Conservation (phyloP, 1,140 invertebrate species). For the Ooceraea biroi region DNA sequence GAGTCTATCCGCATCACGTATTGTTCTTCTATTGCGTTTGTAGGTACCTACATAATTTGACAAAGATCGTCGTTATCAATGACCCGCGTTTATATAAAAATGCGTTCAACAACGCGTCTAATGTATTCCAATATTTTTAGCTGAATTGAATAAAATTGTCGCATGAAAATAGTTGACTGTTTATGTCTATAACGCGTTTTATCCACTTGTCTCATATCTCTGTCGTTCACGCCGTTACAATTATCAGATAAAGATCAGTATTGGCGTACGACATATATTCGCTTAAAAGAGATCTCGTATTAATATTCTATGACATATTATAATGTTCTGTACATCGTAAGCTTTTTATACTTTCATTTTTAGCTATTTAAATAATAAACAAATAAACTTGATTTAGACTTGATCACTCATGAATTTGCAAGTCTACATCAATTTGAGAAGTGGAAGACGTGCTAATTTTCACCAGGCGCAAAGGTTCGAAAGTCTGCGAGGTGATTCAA, state of each 20-base stretch:
- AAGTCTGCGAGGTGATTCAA: slow-evolving; percentile 68
- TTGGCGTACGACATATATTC: neutral
- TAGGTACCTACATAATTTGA: slow-evolving; percentile 49
- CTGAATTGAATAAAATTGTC: slow-evolving; percentile 20
- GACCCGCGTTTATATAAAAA: neutral
- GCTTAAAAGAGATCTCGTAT: neutral
- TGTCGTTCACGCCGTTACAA: neutral
- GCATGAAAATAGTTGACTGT: neutral
- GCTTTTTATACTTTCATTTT: slow-evolving; percentile 14
- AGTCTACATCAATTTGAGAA: slow-evolving; percentile 41
- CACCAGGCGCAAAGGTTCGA: slow-evolving; percentile 11
- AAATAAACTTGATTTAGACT: slow-evolving; percentile 26
- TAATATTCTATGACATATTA: neutral
- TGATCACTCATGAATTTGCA: slow-evolving; percentile 24
- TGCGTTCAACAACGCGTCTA: neutral
- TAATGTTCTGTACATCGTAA: neutral
- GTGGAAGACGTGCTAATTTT: slow-evolving; percentile 17
- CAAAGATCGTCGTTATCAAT: slow-evolving; percentile 4
- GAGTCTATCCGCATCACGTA: slow-evolving; percentile 63
- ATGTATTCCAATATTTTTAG: slow-evolving; percentile 26
- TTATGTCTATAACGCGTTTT: slow-evolving; percentile 3
- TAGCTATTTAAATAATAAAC: slow-evolving; percentile 19
- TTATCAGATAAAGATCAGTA: neutral
- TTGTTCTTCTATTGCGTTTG: slow-evolving; percentile 47
- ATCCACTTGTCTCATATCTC: slow-evolving; percentile 3